Percentiles rank a stretch among this genome's conserved stretches.
Conservation (phyloP, 2,113 vertebrate species). For the Gorsachius goisagi region DNA sequence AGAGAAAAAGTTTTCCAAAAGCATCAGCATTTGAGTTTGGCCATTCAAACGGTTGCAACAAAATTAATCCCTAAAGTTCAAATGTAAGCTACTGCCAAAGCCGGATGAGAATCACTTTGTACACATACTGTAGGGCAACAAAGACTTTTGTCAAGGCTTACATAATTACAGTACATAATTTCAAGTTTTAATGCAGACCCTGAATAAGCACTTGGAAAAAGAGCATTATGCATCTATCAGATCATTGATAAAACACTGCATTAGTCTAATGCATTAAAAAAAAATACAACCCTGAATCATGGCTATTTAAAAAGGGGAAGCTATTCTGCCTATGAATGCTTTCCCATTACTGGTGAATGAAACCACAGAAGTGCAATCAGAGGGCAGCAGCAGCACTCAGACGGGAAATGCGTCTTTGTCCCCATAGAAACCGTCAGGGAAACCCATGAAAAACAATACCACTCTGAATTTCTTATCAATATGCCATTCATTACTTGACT, state of each 20-base stretch:
- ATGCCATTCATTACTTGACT: constrained; percentile 53
- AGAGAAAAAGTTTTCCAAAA: neutral
- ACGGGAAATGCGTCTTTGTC: constrained; percentile 73
- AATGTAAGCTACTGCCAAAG: constrained; percentile 25
- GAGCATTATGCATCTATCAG: constrained; percentile 65
- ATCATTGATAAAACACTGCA: constrained; percentile 70
- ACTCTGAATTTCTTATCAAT: constrained; percentile 62
- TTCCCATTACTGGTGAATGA: constrained; percentile 72
- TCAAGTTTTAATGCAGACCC: constrained; percentile 57
- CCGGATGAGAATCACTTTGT: constrained; percentile 26
- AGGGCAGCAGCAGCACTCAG: constrained; percentile 61
- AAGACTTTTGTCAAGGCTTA: constrained; percentile 49
- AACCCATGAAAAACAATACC: constrained; percentile 65
- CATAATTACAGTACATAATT: constrained; percentile 67
- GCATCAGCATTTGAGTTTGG: neutral
- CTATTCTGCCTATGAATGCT: constrained; percentile 67
- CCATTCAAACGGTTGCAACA: neutral
- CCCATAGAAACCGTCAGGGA: constrained; percentile 75
- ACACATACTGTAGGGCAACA: constrained; percentile 36
- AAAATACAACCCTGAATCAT: constrained; percentile 61
- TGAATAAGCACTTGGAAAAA: constrained; percentile 53
- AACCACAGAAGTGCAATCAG: constrained; percentile 69
- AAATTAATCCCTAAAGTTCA: constrained; percentile 44
- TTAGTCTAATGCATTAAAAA: constrained; percentile 66
- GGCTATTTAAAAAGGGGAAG: constrained; percentile 70